Evolutionary conservation across 2,888 invertebrate genomes (phyloP).

Genomic region (Pristionchus arcanus): DNA sequence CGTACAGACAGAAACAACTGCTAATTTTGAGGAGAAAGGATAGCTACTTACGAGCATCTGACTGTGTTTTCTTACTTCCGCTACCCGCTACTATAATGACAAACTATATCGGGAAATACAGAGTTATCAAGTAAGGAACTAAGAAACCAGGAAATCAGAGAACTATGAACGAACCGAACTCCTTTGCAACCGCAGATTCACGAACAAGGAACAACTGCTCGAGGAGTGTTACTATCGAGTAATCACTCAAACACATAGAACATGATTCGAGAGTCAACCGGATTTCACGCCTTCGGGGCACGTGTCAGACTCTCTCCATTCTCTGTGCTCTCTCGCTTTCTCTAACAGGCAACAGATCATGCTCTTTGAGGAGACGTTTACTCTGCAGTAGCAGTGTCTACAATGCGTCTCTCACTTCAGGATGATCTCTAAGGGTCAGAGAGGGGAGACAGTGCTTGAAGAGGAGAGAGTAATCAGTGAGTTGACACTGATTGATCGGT

Average conservation of each 20-base stretch:
- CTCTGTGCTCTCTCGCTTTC: background rate
- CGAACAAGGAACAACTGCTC: background rate
- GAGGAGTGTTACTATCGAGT: background rate
- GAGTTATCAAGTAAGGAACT: too few relatives aligned
- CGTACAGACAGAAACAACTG: too few relatives aligned
- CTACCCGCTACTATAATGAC: too few relatives aligned
- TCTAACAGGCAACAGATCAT: background rate
- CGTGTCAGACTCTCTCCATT: background rate
- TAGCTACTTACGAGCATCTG: too few relatives aligned
- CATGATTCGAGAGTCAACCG: slow-evolving; percentile 14
- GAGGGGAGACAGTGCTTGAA: background rate
- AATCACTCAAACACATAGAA: background rate
- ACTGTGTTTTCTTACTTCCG: too few relatives aligned
- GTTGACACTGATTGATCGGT: slow-evolving; percentile 25
- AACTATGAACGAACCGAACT: too few relatives aligned
- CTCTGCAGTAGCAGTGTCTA: background rate
- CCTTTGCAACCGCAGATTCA: too few relatives aligned
- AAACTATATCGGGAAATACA: too few relatives aligned
- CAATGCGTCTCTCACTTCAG: background rate
- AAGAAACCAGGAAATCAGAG: too few relatives aligned
- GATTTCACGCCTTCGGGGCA: background rate
- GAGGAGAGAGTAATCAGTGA: background rate
- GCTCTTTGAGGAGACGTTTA: background rate
- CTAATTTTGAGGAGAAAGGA: too few relatives aligned
- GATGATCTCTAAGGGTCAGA: background rate